Evolutionary conservation across 1,140 invertebrate genomes (phyloP).

Genomic region (Lasaia peninsularis): DNA sequence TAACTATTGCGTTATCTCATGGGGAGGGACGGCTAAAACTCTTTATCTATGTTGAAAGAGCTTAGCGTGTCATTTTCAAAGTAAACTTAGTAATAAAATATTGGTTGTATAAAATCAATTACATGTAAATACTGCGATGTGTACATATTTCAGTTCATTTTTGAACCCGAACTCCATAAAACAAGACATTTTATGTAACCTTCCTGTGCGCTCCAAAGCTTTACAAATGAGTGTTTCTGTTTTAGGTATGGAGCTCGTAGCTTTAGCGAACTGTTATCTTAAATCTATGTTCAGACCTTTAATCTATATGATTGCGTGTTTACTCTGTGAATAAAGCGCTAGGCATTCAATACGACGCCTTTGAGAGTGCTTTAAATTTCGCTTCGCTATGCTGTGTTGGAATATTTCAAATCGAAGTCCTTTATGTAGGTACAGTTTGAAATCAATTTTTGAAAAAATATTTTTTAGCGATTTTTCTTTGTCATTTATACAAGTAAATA

Average conservation of each 20-base stretch:
- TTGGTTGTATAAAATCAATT: too few species aligned
- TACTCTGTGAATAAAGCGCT: slow-evolving; percentile 1
- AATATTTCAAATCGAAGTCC: not conserved
- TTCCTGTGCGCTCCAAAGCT: not conserved
- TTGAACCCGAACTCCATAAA: slow-evolving; percentile 11
- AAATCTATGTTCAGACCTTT: slow-evolving; percentile 41
- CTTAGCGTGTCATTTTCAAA: slow-evolving; percentile 2
- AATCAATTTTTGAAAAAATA: too few species aligned
- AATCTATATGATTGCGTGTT: slow-evolving; percentile 47
- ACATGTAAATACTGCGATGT: too few species aligned
- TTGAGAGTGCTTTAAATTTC: not conserved
- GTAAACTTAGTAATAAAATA: not conserved
- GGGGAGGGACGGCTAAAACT: slow-evolving; percentile 16
- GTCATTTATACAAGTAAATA: too few species aligned
- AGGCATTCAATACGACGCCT: slow-evolving; percentile 4
- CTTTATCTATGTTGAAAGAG: not conserved
- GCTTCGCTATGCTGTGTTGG: not conserved
- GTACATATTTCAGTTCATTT: not conserved
- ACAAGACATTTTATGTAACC: slow-evolving; percentile 10
- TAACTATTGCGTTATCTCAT: slow-evolving; percentile 15
- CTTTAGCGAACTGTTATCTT: slow-evolving; percentile 32
- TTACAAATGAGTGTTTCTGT: slow-evolving; percentile 11
- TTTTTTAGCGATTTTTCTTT: too few species aligned
- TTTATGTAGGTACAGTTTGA: too few species aligned
- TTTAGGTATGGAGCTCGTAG: slow-evolving; percentile 16